A percentile compares a stretch with the other conserved stretches of the same genome.
phyloP scores from a whole-genome alignment of 1,140 invertebrate species.

The Latrodectus geometricus region DNA sequence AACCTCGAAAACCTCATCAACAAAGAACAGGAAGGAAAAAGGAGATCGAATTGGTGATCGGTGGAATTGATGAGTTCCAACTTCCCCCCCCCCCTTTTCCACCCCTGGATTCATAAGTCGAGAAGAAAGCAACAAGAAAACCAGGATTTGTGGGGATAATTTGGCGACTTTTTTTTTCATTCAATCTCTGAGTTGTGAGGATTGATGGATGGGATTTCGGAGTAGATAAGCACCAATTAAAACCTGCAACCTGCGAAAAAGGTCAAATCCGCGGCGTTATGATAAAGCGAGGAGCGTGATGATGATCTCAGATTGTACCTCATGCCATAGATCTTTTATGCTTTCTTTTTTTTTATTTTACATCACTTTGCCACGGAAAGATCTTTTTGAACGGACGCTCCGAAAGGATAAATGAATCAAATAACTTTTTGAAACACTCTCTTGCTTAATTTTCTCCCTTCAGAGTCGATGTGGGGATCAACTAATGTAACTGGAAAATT shows the following conservation, averaged over 20 bases:
- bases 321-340: background rate
- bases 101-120: background rate
- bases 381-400: background rate
- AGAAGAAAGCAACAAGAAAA: background rate
- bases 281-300: conserved; percentile 1
- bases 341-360: background rate
- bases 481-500: no score
- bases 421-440: no score
- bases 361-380: background rate
- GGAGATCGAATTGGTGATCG: background rate
- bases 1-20: background rate
- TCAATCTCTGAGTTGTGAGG: background rate
- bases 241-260: conserved; percentile 13
- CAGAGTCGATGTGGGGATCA: no score
- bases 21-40: conserved; percentile 1
- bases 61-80: background rate
- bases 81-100: background rate
- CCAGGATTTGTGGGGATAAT: conserved; percentile 15
- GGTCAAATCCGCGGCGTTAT: background rate
- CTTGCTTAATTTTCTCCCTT: no score
- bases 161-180: background rate
- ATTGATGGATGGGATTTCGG: background rate
- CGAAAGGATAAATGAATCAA: no score
- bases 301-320: background rate
- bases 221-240: conserved; percentile 24